A percentile compares a stretch with the other conserved stretches of the same genome.
Evolutionary conservation across 2,113 vertebrate genomes (phyloP).

Genomic region (Fregata magnificens): DNA sequence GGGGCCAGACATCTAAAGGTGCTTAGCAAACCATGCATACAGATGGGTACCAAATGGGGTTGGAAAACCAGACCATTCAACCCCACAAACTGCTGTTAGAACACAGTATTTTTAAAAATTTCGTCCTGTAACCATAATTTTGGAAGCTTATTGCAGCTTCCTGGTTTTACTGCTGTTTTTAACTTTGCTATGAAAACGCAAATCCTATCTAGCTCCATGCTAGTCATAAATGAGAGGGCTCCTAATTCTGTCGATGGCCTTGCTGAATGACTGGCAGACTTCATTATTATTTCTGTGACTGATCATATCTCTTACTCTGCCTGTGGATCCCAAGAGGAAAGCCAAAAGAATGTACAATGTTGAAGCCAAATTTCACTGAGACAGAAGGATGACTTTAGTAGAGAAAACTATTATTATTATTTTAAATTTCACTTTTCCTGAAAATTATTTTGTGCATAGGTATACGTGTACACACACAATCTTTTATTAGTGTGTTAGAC

Average conservation of each 20-base stretch:
- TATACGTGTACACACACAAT: accelerated
- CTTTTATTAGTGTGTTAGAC: neutral
- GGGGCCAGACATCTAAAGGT: neutral
- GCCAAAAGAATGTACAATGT: neutral
- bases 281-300: constrained; percentile 22
- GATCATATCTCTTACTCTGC: neutral
- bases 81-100: neutral
- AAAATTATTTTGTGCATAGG: neutral
- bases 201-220: neutral
- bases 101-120: neutral
- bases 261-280: constrained; percentile 50
- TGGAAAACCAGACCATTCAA: neutral
- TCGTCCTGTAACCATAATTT: neutral
- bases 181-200: neutral
- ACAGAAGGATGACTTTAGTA: neutral
- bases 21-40: neutral
- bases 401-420: neutral
- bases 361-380: neutral
- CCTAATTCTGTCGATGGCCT: neutral
- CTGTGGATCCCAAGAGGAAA: constrained; percentile 22
- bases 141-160: neutral
- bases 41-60: neutral
- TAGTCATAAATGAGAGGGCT: neutral
- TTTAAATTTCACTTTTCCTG: neutral
- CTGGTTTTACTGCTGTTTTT: neutral